Percentiles rank a stretch among this genome's conserved stretches.
phyloP scores from a whole-genome alignment of 2,888 invertebrate species.

The Oscheius sp. region DNA sequence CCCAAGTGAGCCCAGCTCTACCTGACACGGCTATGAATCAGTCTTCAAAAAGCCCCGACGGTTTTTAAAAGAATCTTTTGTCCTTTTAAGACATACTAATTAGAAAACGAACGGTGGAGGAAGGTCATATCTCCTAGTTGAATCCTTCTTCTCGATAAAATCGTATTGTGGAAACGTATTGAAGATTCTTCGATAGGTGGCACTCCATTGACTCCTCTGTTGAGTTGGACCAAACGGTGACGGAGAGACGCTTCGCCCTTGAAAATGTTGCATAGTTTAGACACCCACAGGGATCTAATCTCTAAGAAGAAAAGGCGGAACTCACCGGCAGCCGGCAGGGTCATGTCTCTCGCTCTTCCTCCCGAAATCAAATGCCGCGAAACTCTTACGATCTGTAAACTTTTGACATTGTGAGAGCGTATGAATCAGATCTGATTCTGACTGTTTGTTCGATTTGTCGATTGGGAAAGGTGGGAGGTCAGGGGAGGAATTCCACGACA shows the following conservation, averaged over 20 bases:
- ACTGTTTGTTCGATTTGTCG: no score
- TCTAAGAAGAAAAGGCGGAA: neutral
- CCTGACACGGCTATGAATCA: no score
- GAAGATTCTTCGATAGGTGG: conserved; percentile 19
- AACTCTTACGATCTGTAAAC: conserved; percentile 4
- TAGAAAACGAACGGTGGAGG: conserved; percentile 13
- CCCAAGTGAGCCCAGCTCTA: no score
- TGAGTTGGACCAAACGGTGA: conserved; percentile 5
- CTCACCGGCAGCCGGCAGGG: conserved; percentile 18
- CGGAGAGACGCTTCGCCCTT: neutral
- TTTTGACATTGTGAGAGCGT: no score
- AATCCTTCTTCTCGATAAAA: conserved; percentile 5
- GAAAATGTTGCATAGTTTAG: no score
- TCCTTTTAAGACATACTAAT: neutral
- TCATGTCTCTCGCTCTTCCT: no score
- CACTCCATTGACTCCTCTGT: conserved; percentile 20
- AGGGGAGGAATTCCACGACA: no score
- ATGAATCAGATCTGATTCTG: no score
- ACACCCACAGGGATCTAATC: no score
- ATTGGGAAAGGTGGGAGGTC: no score
- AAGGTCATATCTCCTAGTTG: neutral
- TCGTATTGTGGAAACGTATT: conserved; percentile 29
- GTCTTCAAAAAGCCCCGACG: no score
- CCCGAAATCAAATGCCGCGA: neutral
- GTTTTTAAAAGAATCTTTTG: neutral